These are phyloP conservation scores for Karalla daura DNA, from an alignment of 2,797 vertebrate species.

Conservation along the genomic window DNA sequence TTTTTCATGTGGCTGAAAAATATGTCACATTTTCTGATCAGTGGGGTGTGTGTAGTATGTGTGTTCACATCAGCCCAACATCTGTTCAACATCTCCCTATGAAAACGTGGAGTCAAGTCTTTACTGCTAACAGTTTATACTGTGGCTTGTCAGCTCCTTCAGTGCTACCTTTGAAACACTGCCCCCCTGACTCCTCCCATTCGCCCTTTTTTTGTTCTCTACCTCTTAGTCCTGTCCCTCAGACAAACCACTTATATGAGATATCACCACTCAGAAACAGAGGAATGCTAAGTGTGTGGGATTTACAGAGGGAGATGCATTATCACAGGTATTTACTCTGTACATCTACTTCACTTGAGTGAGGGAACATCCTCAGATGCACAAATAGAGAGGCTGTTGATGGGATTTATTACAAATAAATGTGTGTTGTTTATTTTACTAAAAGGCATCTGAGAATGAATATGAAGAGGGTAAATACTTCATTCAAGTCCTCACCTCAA, in stretches of 20 bases:
- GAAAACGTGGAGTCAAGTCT: constrained; percentile 43
- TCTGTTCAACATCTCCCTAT: constrained; percentile 62
- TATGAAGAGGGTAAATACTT: neutral
- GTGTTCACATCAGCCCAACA: constrained; percentile 53
- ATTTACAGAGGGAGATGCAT: constrained; percentile 37
- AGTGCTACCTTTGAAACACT: constrained; percentile 22
- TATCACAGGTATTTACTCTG: constrained; percentile 20
- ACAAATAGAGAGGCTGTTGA: neutral
- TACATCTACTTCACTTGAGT: constrained; percentile 30
- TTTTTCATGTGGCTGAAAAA: constrained; percentile 48
- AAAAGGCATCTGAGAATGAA: neutral
- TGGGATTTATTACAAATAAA: constrained; percentile 35
- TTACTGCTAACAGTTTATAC: constrained; percentile 32
- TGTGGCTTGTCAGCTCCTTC: constrained; percentile 22
- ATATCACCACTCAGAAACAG: constrained; percentile 30
- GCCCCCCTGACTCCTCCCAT: constrained; percentile 3
- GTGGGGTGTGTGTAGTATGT: constrained; percentile 46
- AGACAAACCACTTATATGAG: constrained; percentile 52
- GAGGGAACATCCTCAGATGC: constrained; percentile 32
- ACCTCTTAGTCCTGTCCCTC: constrained; percentile 37
- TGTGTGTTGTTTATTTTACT: neutral
- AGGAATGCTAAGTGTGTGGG: constrained; percentile 56
- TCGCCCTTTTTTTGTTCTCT: constrained; percentile 14
- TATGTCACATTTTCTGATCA: constrained; percentile 52
- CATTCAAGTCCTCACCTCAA: too few species aligned